Base-by-base conservation (phyloP, 2,113 vertebrate species). In the Pristiophorus japonicus region DNA sequence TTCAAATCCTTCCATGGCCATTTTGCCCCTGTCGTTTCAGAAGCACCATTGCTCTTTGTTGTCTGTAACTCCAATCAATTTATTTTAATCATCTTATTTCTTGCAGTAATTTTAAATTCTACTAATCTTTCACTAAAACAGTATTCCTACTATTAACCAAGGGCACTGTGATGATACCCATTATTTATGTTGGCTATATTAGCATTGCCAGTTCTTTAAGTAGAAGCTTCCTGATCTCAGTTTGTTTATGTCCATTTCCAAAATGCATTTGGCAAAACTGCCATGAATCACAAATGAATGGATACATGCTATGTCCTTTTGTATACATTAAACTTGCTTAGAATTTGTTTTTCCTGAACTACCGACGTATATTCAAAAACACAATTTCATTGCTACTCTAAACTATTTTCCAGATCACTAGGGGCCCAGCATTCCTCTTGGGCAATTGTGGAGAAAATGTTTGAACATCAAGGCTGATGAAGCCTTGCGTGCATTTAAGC, bases 361-460 rank as follows among this genome's bases (percentile, higher is more conserved):
- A 0, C 55, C 16, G 70, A 94, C 38, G 24, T 94, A 45, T 90
- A 91, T 91, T 62, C 34, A 63, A 63, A 93, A 94, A 67, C 20
- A 45, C 6, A 66, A 94, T 30, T 42, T 94, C 51, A 94, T 67
- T 66, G 24, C 38, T 47, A 67, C 22, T 2, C 38, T 10, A 51
- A 27, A 42, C 20, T 65, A 93, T 3, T 94, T 94, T 24, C 45
- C 20, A 47, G 42, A 45, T 94, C 22, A 66, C 92, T 47, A 30
- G 55, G 51, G 51, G 51, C 51, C 55, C 30, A 62, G 34, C 87
- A 91, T 91, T 91, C 87, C 87, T 59, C 51, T 88, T 51, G 7
- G 27, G 85, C 47, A 91, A 91, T 91, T 91, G 87, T 34, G 55
- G 87, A 91, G 85, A 91, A 91, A 91, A 91, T 62, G 30, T 91